phyloP scores from a whole-genome alignment of 2,113 vertebrate genomes.

The Gasterosteus nipponicus region DNA sequence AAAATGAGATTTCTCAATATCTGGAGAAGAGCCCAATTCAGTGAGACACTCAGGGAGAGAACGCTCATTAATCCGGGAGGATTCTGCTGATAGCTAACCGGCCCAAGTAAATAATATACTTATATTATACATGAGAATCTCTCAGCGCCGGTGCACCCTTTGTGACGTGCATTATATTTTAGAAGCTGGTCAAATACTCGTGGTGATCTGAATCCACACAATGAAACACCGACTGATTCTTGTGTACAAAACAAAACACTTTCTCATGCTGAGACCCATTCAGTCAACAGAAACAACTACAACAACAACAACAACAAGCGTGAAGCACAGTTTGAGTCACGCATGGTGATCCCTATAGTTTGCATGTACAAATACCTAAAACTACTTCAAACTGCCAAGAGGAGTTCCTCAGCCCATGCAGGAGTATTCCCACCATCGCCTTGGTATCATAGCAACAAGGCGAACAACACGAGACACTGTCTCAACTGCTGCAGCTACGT shows the following conservation, averaged over 20 bases:
- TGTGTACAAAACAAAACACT: too few relatives aligned
- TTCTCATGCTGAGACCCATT: background rate
- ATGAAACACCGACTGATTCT: too few relatives aligned
- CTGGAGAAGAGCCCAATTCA: background rate
- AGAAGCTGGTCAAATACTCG: background rate
- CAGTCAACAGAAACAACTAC: background rate
- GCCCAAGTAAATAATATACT: background rate
- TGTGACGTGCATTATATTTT: background rate
- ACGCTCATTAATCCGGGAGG: background rate
- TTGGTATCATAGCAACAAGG: too few relatives aligned
- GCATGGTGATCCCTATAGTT: background rate
- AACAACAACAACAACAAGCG: background rate
- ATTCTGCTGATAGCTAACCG: background rate
- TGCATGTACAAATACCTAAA: background rate
- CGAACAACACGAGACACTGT: too few relatives aligned
- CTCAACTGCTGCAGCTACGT: too few relatives aligned
- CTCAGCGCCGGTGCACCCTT: background rate
- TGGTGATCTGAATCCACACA: background rate
- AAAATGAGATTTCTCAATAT: background rate
- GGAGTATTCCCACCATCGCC: too few relatives aligned
- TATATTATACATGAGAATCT: background rate
- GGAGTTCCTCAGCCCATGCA: background rate
- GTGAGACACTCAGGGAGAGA: background rate
- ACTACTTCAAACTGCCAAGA: background rate
- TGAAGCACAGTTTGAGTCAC: background rate